Conservation (phyloP, 2,888 invertebrate genomes). For the Copidosoma aretas region DNA sequence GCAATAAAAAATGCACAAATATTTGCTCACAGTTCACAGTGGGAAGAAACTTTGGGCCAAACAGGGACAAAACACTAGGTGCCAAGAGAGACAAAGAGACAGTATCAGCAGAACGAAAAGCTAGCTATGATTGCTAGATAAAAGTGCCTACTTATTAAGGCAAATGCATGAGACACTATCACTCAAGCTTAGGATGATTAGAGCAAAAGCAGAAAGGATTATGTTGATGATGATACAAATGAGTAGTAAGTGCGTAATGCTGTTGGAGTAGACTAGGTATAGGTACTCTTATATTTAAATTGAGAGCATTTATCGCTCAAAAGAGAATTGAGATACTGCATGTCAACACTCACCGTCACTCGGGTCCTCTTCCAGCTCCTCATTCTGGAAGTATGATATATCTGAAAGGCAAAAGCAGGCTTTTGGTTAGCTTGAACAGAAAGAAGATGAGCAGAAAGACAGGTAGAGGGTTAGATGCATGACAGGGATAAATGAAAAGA, state of each 20-base stretch:
- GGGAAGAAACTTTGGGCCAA: too few relatives aligned
- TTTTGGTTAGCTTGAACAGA: slow-evolving; percentile 2
- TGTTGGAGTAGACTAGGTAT: too few relatives aligned
- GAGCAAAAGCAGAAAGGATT: neutral
- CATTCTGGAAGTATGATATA: slow-evolving; percentile 58
- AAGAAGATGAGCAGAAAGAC: slow-evolving; percentile 7
- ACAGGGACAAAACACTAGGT: too few relatives aligned
- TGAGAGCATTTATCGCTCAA: neutral
- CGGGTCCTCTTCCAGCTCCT: slow-evolving; percentile 54
- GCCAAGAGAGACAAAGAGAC: too few relatives aligned
- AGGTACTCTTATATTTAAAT: neutral
- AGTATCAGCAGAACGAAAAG: too few relatives aligned
- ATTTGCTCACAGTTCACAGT: too few relatives aligned
- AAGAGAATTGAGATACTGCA: neutral
- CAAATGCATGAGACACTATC: too few relatives aligned
- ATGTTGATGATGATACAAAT: neutral
- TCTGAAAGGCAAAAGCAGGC: slow-evolving; percentile 57
- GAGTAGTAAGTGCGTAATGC: neutral
- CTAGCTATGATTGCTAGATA: too few relatives aligned
- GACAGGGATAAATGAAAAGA: neutral
- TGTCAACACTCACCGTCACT: slow-evolving; percentile 55
- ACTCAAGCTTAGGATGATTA: neutral
- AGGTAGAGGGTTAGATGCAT: slow-evolving; percentile 14
- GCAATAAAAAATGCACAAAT: too few relatives aligned
- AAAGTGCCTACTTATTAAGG: too few relatives aligned